Base-by-base conservation (phyloP, 1,140 invertebrate species). In the Ceratoteleas bidentatus region DNA sequence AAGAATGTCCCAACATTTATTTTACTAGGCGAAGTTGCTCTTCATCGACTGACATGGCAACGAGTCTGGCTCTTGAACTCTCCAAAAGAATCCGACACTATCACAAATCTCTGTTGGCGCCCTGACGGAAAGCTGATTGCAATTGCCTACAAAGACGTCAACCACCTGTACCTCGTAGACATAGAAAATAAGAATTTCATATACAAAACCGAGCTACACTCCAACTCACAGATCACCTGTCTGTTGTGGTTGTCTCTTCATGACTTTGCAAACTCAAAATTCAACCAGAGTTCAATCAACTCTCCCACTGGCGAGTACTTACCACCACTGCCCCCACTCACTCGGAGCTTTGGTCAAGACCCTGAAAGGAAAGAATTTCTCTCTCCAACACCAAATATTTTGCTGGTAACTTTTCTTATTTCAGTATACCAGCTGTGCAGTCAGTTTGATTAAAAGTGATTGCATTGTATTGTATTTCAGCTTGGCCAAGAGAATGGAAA, bases 41-140 rank as follows among this genome's bases (percentile, higher is more conserved):
- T 99, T 10, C 96, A 98, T 88, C 94, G 98, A 73, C 91, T 99
- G 34, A 96, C 96, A 16, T 99, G 97, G 97, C 97, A 98, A 87
- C 96, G 96, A 91, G 97, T 98, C 8, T 98, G 97, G 95, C 93
- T 94, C 38, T 92, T 98, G 49, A 92, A 93, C 58, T 94, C 97
- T 13, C 95, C 94, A 13, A 93, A 93, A 81, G 96, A 98, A 88
- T 93, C 93, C 79, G 90, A 93, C 40, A 90, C 87, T 13, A 94
- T 96, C 24, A 93, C 92, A 73, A 93, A 94, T 61, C 93, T 99
- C 83, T 95, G 96, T 61, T 99, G 98, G 98, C 94, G 97, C 91
- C 97, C 97, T 34, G 98, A 99, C 94, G 97, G 98, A 78, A 98
- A 98, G 92, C 94, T 98, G 36, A 90, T 96, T 13, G 96, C 95